A percentile compares a stretch with the other conserved stretches of the same genome.
Evolutionary conservation across 2,113 vertebrate genomes (phyloP).

Genomic region (Casuarius casuarius): DNA sequence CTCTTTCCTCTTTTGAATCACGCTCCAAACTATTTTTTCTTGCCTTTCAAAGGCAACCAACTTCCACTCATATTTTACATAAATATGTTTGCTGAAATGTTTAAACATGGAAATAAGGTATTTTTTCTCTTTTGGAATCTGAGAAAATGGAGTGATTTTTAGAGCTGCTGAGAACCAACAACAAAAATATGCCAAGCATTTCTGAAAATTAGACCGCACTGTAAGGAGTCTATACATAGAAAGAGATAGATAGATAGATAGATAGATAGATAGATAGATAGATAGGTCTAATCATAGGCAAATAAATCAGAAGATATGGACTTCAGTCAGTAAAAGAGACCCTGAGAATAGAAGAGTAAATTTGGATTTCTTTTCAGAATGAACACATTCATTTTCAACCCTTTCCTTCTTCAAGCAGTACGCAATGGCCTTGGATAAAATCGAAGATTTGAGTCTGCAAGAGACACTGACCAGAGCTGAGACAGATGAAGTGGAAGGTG

Average conservation of each 20-base stretch:
- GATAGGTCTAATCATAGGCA: not conserved
- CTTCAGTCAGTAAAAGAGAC: not conserved
- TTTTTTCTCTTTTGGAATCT: not conserved
- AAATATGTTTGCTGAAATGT: not conserved
- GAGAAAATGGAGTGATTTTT: not conserved
- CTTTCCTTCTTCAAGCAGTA: not conserved
- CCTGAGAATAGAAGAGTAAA: not conserved
- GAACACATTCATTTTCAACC: not conserved
- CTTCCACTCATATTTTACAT: not conserved
- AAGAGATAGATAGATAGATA: not conserved
- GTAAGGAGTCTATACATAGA: not conserved
- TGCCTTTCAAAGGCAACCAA: not conserved
- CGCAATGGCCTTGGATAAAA: constrained; percentile 43
- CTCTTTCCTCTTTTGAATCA: not conserved
- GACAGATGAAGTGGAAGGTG: constrained; percentile 42
- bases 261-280: not conserved
- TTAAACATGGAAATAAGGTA: not conserved
- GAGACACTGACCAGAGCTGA: accelerated
- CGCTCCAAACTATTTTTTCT: not conserved
- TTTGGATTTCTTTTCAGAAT: not conserved
- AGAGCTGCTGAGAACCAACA: not conserved
- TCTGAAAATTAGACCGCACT: not conserved
- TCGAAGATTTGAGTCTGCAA: constrained; percentile 43
- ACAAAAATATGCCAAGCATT: not conserved
- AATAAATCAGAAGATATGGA: not conserved